phyloP scores from a whole-genome alignment of 2,113 vertebrate species.

The Zapus hudsonius region DNA sequence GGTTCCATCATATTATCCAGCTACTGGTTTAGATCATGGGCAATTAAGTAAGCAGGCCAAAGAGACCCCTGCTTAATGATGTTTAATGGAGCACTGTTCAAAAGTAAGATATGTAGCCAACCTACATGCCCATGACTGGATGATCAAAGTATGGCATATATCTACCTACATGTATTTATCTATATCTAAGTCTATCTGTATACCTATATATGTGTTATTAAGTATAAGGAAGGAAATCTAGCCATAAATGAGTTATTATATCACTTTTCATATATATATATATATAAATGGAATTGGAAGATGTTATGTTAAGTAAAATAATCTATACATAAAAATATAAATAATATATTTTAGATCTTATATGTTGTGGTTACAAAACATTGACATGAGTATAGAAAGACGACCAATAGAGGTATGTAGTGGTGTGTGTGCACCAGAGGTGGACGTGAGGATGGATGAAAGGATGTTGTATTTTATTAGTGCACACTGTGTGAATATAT shows the following conservation, averaged over 20 bases:
- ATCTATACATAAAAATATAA: background rate
- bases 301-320: background rate
- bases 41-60: background rate
- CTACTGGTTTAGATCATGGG: background rate
- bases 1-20: background rate
- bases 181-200: too few relatives aligned
- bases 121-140: background rate
- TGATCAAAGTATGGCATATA: background rate
- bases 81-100: background rate
- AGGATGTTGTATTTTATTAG: background rate
- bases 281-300: background rate
- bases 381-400: background rate
- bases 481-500: background rate
- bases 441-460: background rate
- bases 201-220: background rate
- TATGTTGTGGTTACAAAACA: background rate
- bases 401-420: background rate
- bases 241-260: background rate
- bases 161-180: background rate
- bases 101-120: background rate
- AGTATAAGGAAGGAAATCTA: background rate
- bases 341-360: background rate
- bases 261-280: background rate
- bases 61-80: background rate
- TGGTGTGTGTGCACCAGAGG: background rate